Percentiles rank a stretch among this genome's conserved stretches.
These are phyloP conservation scores for Stichopus horrens DNA, from an alignment of 53 echinoderm and acorn worm genomes.

Conservation along the genomic window DNA sequence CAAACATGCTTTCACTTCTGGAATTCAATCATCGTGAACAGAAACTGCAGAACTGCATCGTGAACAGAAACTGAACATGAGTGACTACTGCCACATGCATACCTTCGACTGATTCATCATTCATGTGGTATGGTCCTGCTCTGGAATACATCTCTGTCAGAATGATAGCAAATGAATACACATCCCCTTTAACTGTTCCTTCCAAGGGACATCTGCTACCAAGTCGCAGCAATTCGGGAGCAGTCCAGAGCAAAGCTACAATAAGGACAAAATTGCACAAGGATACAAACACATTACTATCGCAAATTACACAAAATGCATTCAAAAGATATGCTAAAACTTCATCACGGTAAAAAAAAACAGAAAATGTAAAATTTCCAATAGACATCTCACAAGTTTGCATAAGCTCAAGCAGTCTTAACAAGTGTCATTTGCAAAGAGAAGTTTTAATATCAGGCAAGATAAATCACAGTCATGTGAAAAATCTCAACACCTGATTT, in stretches of 20 bases:
- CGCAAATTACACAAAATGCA: background rate
- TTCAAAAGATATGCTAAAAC: background rate
- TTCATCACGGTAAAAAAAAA: no score
- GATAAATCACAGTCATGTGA: no score
- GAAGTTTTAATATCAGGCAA: no score
- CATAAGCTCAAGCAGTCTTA: no score
- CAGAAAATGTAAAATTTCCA: no score
- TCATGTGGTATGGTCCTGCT: slow-evolving; percentile 79
- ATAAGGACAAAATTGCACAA: background rate
- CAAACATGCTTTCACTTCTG: no score
- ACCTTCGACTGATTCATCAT: slow-evolving; percentile 81
- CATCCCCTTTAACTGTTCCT: slow-evolving; percentile 82
- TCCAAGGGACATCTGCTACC: slow-evolving; percentile 59
- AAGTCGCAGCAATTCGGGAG: slow-evolving; percentile 76
- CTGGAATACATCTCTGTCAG: slow-evolving; percentile 91
- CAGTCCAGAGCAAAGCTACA: slow-evolving; percentile 72
- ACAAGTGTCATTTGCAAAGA: no score
- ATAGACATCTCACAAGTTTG: no score
- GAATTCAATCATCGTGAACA: no score
- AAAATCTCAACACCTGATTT: no score
- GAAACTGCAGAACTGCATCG: no score
- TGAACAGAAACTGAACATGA: no score
- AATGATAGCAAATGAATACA: slow-evolving; percentile 90
- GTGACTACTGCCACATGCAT: background rate
- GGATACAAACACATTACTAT: background rate